Base-by-base conservation (phyloP, 2,797 vertebrate species). In the Sebastolobus altivelis region DNA sequence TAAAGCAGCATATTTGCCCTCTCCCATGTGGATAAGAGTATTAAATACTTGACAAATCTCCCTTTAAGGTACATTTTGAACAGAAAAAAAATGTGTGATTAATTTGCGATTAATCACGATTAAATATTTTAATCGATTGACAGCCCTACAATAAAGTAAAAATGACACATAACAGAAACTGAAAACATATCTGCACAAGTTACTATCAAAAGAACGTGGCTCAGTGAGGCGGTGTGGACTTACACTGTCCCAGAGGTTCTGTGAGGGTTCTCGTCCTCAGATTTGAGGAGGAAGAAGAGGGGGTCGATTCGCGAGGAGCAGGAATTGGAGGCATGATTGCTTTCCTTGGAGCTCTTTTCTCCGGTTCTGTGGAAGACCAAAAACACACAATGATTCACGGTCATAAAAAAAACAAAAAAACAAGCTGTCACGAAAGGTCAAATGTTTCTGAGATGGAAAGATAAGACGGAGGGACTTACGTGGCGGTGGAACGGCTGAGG, bases 241-340 rank as follows among this genome's bases (percentile, higher is more conserved):
- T 75, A 95, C 94, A 79, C 22, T 86, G 86, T 27, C 43, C 61
- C 4, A 55, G 0, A 3, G 31, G 5, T 1, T 91, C 81, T 13
- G 3, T 2, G 5, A 27, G 9, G 0, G 12, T 0, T 40, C 16
- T 83, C 1, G 6, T 5, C 49, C 2, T 84, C 1, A 1, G 0
- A 0, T 84, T 31, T 9, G 69, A 5, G n/a, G 55, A 31, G 9
- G 20, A 2, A 2, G 63, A 0, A 7, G 40, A 1, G 1, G 31
- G 11, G 6, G 1, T 0, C 0, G 0, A 0, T 75, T 58, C 91
- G 4, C 84, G 90, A 60, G 59, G 67, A 4, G 25, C 27, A 22
- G 73, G 46, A 18, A 1, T 14, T 3, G 91, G 86, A 52, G 80
- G 88, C 56, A 72, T 65, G 0, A 89, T 43, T 3, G 92, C 72